Evolutionary conservation across 1,140 invertebrate genomes (phyloP).

Genomic region (Dendroctonus valens): DNA sequence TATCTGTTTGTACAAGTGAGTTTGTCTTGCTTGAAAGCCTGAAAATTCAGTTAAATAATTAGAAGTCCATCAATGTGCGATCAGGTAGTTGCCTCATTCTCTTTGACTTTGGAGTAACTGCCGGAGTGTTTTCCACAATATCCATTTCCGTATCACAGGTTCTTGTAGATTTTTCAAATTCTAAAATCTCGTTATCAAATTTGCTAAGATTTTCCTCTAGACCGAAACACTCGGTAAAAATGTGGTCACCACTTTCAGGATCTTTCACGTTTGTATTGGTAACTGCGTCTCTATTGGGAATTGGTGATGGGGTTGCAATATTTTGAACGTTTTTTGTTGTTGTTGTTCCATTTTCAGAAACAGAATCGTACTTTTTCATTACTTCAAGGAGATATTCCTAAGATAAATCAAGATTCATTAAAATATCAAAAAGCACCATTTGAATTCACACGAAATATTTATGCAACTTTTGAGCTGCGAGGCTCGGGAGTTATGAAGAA

Average conservation of each 20-base stretch:
- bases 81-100: not conserved
- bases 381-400: constrained; percentile 35
- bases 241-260: not conserved
- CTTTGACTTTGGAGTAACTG: constrained; percentile 3
- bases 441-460: too few relatives aligned
- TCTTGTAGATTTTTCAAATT: constrained; percentile 7
- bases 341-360: constrained; percentile 7
- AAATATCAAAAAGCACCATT: too few relatives aligned
- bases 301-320: not conserved
- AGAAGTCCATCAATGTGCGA: not conserved
- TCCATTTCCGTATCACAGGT: constrained; percentile 13
- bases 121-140: constrained; percentile 19
- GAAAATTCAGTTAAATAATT: not conserved
- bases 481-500: too few relatives aligned
- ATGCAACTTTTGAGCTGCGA: too few relatives aligned
- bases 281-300: too few relatives aligned
- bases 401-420: constrained; percentile 4
- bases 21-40: not conserved
- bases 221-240: constrained; percentile 11
- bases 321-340: constrained; percentile 12
- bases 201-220: constrained; percentile 22
- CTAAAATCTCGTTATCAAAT: constrained; percentile 26
- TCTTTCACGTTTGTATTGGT: too few relatives aligned
- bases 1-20: too few relatives aligned
- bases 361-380: constrained; percentile 32